Evolutionary conservation across 2,888 invertebrate genomes (phyloP).

Genomic region (Lithophane socia): DNA sequence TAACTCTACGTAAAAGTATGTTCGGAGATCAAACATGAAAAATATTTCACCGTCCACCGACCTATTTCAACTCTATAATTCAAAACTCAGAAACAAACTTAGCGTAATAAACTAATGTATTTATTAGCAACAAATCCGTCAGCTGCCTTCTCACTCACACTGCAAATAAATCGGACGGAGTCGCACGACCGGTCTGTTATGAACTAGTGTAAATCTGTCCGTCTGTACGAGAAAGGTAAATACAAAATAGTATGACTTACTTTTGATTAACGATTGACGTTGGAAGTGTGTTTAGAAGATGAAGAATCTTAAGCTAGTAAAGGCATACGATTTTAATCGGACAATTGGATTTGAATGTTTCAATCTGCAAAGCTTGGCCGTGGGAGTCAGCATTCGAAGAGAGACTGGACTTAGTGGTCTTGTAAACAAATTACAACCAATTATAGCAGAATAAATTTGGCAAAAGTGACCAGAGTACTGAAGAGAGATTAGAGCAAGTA

Average conservation of each 20-base stretch:
- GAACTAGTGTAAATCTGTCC: conserved; percentile 59
- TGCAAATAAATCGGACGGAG: conserved; percentile 73
- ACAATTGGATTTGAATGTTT: background rate
- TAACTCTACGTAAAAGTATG: conserved; percentile 23
- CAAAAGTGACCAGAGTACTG: background rate
- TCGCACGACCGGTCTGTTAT: conserved; percentile 77
- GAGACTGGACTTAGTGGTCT: background rate
- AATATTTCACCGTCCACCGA: conserved; percentile 8
- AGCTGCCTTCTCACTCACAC: conserved; percentile 74
- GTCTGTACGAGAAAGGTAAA: conserved; percentile 59
- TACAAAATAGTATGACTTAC: conserved; percentile 41
- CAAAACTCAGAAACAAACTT: conserved; percentile 46
- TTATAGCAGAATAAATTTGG: background rate
- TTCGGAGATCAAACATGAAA: conserved; percentile 13
- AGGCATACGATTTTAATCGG: background rate
- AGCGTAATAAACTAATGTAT: conserved; percentile 66
- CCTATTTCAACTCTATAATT: conserved; percentile 32
- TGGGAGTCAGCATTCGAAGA: conserved; percentile 5
- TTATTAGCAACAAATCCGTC: conserved; percentile 80
- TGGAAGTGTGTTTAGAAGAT: conserved; percentile 18
- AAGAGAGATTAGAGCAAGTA: background rate
- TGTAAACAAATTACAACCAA: background rate
- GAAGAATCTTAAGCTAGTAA: conserved; percentile 15
- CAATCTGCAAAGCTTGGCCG: background rate
- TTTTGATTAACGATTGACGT: conserved; percentile 46